Percentiles rank a stretch among this genome's conserved stretches.
phyloP scores from a whole-genome alignment of 2,797 vertebrate species.

The Alfaro cultratus region DNA sequence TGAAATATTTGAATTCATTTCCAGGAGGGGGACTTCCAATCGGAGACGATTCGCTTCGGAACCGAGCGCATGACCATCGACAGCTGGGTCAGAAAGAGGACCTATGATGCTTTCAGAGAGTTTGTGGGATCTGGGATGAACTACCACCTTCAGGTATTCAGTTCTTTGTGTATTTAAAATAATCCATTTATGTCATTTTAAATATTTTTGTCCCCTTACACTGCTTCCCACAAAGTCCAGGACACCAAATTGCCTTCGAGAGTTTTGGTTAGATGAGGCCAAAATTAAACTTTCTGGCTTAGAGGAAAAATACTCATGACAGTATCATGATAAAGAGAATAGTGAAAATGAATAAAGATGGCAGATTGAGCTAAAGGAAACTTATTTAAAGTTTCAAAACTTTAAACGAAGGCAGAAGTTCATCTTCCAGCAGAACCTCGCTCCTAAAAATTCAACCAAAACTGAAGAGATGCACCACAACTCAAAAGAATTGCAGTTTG shows the following conservation, averaged over 20 bases:
- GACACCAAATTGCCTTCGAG: not conserved
- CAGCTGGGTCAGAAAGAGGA: constrained; percentile 96
- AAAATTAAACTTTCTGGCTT: not conserved
- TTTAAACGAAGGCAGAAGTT: not conserved
- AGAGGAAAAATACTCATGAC: not conserved
- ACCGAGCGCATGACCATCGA: constrained; percentile 96
- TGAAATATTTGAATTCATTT: not conserved
- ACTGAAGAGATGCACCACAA: not conserved
- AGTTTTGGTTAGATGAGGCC: not conserved
- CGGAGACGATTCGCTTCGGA: constrained; percentile 94
- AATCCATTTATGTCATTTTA: not conserved
- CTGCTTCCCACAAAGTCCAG: not conserved
- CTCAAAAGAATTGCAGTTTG: not conserved
- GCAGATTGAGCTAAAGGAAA: not conserved
- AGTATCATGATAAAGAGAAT: not conserved
- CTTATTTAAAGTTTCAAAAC: not conserved
- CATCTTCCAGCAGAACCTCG: not conserved
- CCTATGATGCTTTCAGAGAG: constrained; percentile 93
- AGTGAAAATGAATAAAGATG: not conserved
- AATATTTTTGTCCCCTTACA: not conserved
- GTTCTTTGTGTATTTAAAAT: not conserved
- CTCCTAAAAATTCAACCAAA: not conserved
- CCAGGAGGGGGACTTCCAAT: constrained; percentile 92
- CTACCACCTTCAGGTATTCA: constrained; percentile 91
- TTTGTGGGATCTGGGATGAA: constrained; percentile 96